A percentile compares a stretch with the other conserved stretches of the same genome.
These are phyloP conservation scores for Leptopilina clavipes DNA, from an alignment of 1,140 invertebrate species.

Conservation along the genomic window DNA sequence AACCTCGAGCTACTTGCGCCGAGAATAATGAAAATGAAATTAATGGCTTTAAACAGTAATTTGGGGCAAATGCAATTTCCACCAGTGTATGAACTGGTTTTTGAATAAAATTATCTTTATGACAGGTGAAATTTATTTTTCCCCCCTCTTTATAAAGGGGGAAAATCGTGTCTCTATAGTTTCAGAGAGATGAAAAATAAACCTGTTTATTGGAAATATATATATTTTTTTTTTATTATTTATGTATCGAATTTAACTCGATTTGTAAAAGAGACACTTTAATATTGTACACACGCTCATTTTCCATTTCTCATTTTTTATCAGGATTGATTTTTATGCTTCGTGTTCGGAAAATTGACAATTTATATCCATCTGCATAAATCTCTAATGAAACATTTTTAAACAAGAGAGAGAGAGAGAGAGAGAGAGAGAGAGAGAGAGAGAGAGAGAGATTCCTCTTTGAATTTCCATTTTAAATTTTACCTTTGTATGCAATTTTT, in stretches of 20 bases:
- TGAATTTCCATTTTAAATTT: background rate
- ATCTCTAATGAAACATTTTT: background rate
- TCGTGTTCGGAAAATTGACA: background rate
- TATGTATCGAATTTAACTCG: background rate
- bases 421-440: too few relatives aligned
- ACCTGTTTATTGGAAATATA: too few relatives aligned
- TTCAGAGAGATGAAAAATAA: background rate
- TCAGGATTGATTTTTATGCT: background rate
- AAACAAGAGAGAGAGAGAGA: too few relatives aligned
- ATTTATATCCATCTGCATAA: background rate
- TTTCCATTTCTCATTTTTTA: background rate
- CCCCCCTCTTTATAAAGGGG: too few relatives aligned
- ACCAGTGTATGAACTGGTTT: background rate
- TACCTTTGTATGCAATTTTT: too few relatives aligned
- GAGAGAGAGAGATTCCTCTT: too few relatives aligned
- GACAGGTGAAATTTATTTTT: background rate
- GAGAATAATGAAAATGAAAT: constrained; percentile 48
- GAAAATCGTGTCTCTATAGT: background rate
- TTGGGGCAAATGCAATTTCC: background rate
- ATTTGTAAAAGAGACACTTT: background rate
- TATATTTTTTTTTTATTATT: background rate
- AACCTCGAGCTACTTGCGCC: constrained; percentile 19
- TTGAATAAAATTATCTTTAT: background rate
- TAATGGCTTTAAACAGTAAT: constrained; percentile 39
- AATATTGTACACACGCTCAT: background rate